Evolutionary conservation across 2,113 vertebrate species (phyloP).

Genomic region (human): GRCh38 chr20:32555001-32555500

Average conservation of each 20-base stretch:
- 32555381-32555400: too few relatives aligned
- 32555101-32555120: background rate
- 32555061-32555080: background rate
- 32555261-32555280: background rate
- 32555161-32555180: background rate
- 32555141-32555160: background rate
- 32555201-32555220: background rate
- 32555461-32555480: too few relatives aligned
- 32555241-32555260: background rate
- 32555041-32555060: background rate
- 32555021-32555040: background rate
- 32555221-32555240: background rate
- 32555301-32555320: too few relatives aligned
- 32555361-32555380: too few relatives aligned
- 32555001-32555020: background rate
- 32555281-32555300: background rate
- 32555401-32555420: too few relatives aligned
- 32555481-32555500: too few relatives aligned
- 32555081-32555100: background rate
- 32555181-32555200: background rate
- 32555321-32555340: too few relatives aligned
- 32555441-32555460: too few relatives aligned
- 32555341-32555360: too few relatives aligned
- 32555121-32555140: background rate
- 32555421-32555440: too few relatives aligned